Evolutionary conservation across 2,888 invertebrate species (phyloP).

Genomic region (Actias luna): DNA sequence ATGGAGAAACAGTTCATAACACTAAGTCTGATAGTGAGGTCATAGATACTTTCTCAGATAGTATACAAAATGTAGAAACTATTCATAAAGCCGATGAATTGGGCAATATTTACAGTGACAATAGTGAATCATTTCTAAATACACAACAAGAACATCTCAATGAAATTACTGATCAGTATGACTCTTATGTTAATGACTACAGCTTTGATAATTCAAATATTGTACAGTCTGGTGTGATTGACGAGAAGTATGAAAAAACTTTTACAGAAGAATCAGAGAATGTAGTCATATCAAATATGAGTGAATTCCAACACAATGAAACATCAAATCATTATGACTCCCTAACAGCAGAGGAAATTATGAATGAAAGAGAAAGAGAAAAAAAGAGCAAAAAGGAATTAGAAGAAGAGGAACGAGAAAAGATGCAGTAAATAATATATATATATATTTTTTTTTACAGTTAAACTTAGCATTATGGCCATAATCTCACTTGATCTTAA

Average conservation of each 20-base stretch:
- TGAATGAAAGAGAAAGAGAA: slow-evolving; percentile 84
- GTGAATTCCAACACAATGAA: slow-evolving; percentile 61
- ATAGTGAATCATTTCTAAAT: slow-evolving; percentile 54
- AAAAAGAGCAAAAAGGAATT: slow-evolving; percentile 90
- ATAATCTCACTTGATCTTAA: no score
- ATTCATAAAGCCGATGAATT: slow-evolving; percentile 67
- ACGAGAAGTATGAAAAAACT: slow-evolving; percentile 41
- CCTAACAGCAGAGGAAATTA: slow-evolving; percentile 67
- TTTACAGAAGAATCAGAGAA: slow-evolving; percentile 42
- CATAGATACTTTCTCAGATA: slow-evolving; percentile 63
- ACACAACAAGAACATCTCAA: slow-evolving; percentile 58
- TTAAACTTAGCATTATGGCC: no score
- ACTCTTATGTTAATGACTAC: slow-evolving; percentile 67
- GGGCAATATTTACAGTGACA: slow-evolving; percentile 71
- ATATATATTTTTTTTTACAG: no score
- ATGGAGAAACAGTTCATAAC: slow-evolving; percentile 57
- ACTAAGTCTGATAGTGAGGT: slow-evolving; percentile 54
- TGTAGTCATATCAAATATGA: slow-evolving; percentile 46
- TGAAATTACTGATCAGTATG: slow-evolving; percentile 62
- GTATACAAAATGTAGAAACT: slow-evolving; percentile 61
- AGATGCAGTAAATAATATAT: slow-evolving; percentile 91
- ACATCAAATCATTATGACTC: slow-evolving; percentile 50
- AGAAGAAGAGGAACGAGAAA: slow-evolving; percentile 96
- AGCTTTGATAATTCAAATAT: slow-evolving; percentile 55
- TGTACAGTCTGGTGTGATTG: slow-evolving; percentile 41